Evolutionary conservation across 1,140 invertebrate species (phyloP).

Genomic region (Drosophila bocki): DNA sequence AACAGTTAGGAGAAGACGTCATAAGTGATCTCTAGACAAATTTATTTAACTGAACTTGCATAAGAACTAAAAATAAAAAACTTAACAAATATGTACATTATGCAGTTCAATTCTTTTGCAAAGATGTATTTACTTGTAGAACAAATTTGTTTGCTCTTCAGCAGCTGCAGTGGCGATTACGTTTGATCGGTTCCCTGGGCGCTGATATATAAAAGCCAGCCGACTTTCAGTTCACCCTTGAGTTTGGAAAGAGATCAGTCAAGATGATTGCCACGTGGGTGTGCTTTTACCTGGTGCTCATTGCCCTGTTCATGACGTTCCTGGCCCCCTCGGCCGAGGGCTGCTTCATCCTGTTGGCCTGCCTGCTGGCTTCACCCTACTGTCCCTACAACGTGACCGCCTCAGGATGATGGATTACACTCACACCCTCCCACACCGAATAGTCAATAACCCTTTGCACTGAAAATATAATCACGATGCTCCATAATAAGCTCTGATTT

Average conservation of each 20-base stretch:
- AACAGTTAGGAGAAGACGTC: background rate
- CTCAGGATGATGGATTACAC: constrained; percentile 9
- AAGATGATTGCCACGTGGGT: constrained; percentile 41
- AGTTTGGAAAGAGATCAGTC: constrained; percentile 8
- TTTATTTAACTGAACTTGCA: background rate
- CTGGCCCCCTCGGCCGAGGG: constrained; percentile 20
- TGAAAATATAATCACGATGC: constrained; percentile 10
- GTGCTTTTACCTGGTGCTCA: constrained; percentile 39
- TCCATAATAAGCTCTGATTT: too few species aligned
- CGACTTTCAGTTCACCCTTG: background rate
- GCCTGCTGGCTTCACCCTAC: constrained; percentile 8
- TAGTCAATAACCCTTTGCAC: constrained; percentile 21
- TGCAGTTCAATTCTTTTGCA: background rate
- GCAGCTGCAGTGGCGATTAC: constrained; percentile 2
- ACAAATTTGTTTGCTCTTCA: constrained; percentile 2
- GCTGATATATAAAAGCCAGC: constrained; percentile 6
- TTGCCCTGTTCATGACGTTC: constrained; percentile 33
- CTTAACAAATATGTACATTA: background rate
- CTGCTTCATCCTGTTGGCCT: constrained; percentile 36
- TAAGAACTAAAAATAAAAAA: background rate
- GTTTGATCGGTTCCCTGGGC: background rate
- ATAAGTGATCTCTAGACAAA: background rate
- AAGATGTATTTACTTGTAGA: background rate
- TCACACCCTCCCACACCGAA: constrained; percentile 12
- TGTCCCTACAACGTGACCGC: constrained; percentile 34